phyloP scores from a whole-genome alignment of 2,797 vertebrate genomes.

The Chelidonichthys spinosus region DNA sequence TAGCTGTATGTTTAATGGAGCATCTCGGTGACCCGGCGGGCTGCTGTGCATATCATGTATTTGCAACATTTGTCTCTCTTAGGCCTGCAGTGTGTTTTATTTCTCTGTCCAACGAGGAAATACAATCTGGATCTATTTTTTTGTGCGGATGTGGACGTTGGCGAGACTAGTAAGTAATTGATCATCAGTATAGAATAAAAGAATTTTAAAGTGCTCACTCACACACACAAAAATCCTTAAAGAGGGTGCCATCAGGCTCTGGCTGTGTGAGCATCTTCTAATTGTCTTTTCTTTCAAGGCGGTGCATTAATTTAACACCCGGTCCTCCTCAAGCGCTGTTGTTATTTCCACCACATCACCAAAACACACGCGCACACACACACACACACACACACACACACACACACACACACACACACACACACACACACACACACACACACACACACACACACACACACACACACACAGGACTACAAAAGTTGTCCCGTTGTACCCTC shows the following conservation, averaged over 20 bases:
- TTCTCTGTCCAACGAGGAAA: background rate
- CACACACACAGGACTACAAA: slow-evolving; percentile 16
- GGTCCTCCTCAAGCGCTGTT: slow-evolving; percentile 25
- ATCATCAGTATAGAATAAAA: slow-evolving; percentile 7
- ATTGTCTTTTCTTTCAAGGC: slow-evolving; percentile 67
- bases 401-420: slow-evolving; percentile 1
- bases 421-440: background rate
- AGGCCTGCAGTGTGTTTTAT: slow-evolving; percentile 4
- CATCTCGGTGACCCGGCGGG: slow-evolving; percentile 36
- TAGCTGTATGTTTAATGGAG: slow-evolving; percentile 47
- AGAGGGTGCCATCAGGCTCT: slow-evolving; percentile 51
- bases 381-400: background rate
- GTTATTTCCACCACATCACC: slow-evolving; percentile 44
- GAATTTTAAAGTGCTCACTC: background rate
- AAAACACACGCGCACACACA: too few relatives aligned
- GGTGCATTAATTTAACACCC: slow-evolving; percentile 65
- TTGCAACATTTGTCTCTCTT: slow-evolving; percentile 4
- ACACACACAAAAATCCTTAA: slow-evolving; percentile 40
- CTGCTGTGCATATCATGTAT: background rate
- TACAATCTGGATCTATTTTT: background rate
- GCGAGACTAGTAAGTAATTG: background rate
- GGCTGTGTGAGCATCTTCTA: slow-evolving; percentile 49
- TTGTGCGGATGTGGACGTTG: background rate
- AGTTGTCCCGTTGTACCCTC: slow-evolving; percentile 1
- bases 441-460: background rate